phyloP scores from a whole-genome alignment of 2,888 invertebrate species.

The Geophilus truncorum region DNA sequence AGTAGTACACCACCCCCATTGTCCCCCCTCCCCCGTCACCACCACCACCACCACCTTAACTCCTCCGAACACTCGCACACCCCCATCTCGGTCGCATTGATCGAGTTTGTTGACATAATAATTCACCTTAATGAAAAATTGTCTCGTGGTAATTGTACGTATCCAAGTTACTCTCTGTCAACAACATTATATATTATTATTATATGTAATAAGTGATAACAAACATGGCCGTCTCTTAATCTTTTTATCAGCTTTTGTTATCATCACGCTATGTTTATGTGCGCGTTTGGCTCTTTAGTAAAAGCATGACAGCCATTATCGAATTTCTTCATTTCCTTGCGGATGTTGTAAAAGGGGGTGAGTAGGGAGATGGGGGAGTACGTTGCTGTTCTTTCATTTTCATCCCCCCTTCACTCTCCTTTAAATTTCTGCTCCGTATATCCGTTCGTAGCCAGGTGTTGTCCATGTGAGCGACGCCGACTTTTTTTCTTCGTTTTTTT shows the following conservation, averaged over 20 bases:
- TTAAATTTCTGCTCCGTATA: background rate
- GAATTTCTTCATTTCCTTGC: conserved; percentile 10
- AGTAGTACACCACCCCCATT: background rate
- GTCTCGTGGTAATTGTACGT: background rate
- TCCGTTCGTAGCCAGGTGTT: background rate
- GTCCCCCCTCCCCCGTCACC: background rate
- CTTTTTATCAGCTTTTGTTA: background rate
- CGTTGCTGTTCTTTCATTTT: background rate
- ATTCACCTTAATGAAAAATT: background rate
- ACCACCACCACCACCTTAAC: background rate
- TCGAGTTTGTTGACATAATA: background rate
- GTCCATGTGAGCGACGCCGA: background rate
- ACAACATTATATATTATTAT: conserved; percentile 10
- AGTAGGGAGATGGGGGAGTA: background rate
- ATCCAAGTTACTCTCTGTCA: background rate
- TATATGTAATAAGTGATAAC: conserved; percentile 4
- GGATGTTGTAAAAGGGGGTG: background rate
- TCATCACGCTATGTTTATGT: conserved; percentile 4
- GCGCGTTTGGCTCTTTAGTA: background rate
- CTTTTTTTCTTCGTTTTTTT: background rate
- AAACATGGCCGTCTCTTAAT: background rate
- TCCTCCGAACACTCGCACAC: background rate
- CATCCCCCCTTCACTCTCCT: background rate
- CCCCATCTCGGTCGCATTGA: background rate
- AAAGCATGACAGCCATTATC: conserved; percentile 10